Evolutionary conservation across 2,888 invertebrate genomes (phyloP).

Genomic region (Meganola albula): DNA sequence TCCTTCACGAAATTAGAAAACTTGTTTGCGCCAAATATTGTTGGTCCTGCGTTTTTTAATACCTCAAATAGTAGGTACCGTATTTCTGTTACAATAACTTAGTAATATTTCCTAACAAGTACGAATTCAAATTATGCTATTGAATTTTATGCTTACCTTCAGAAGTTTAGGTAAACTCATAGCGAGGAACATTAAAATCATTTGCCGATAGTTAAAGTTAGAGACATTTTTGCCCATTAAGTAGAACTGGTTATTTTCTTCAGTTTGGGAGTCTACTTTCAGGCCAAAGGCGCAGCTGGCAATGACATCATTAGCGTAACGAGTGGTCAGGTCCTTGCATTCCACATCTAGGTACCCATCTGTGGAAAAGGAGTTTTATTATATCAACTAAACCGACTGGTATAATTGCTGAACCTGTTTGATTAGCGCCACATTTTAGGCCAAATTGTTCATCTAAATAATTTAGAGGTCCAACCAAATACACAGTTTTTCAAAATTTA

Average conservation of each 20-base stretch:
- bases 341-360: constrained; percentile 46
- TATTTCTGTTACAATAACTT: neutral
- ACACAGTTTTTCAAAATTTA: no score
- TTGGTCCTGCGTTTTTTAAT: no score
- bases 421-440: no score
- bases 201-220: constrained; percentile 29
- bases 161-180: constrained; percentile 29
- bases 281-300: constrained; percentile 73
- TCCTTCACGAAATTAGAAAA: no score
- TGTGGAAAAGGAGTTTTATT: constrained; percentile 12
- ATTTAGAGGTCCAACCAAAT: no score
- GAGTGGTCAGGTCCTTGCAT: constrained; percentile 58
- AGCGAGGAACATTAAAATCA: constrained; percentile 31
- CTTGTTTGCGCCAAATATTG: no score
- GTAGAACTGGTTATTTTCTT: constrained; percentile 75
- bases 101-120: neutral
- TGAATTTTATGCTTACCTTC: constrained; percentile 24
- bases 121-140: neutral
- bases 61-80: neutral
- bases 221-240: constrained; percentile 67
- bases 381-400: neutral
- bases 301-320: constrained; percentile 72
- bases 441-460: no score
- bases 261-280: constrained; percentile 72
- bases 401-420: no score